Percentiles rank a stretch among this genome's conserved stretches.
phyloP scores from a whole-genome alignment of 2,888 invertebrate genomes.

The Dyspetes luteomarginatus region DNA sequence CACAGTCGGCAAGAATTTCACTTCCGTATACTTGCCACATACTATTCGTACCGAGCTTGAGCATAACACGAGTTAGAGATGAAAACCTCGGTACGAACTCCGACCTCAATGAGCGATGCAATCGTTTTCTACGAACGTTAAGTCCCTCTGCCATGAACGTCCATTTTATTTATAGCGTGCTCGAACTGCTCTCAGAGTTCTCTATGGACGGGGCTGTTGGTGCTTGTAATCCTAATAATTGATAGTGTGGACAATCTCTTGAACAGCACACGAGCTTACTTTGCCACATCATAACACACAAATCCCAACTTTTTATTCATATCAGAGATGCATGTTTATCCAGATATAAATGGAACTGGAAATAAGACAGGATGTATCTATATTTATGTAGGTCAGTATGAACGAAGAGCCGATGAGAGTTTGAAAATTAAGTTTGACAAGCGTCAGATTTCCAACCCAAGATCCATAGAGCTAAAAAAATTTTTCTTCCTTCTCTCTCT shows the following conservation, averaged over 20 bases:
- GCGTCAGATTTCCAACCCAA: slow-evolving; percentile 46
- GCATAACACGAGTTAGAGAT: slow-evolving; percentile 3
- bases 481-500: slow-evolving; percentile 16
- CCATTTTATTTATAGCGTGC: slow-evolving; percentile 43
- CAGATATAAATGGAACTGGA: not conserved
- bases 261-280: not conserved
- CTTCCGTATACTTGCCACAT: slow-evolving; percentile 5
- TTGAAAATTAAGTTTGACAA: slow-evolving; percentile 22
- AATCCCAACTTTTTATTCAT: not conserved
- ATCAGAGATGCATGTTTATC: not conserved
- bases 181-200: slow-evolving; percentile 27
- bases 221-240: slow-evolving; percentile 21
- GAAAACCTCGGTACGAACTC: slow-evolving; percentile 32
- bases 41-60: slow-evolving; percentile 9
- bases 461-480: slow-evolving; percentile 5
- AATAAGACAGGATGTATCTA: no score
- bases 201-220: not conserved
- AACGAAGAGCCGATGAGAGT: not conserved
- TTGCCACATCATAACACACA: not conserved
- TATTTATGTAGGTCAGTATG: not conserved
- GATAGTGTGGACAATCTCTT: slow-evolving; percentile 27
- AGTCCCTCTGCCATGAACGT: slow-evolving; percentile 53
- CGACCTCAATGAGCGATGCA: slow-evolving; percentile 38
- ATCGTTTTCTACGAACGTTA: slow-evolving; percentile 56
- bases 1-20: slow-evolving; percentile 2